Base-by-base conservation (phyloP, 2,888 invertebrate genomes). In the Limnephilus rhombicus region DNA sequence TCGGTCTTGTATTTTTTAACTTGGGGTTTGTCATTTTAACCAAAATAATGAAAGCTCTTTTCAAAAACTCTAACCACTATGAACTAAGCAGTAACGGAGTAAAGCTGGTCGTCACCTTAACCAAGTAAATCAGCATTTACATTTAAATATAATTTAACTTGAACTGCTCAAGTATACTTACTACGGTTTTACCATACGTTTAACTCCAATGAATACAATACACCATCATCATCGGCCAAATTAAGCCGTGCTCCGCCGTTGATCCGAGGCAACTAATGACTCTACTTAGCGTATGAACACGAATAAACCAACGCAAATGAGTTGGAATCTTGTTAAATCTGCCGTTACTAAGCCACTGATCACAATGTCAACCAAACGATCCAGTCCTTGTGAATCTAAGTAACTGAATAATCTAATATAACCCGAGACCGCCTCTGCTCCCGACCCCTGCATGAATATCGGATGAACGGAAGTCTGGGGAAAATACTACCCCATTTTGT, bases 321-420 rank as follows among this genome's bases (percentile, higher is more conserved):
- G 92, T 91, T 91, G 92, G 34, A 92, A 92, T 92, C 92, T 92
- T 92, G 92, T 93, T 91, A 91, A 93, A 83, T 85, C 92, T 87
- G 85, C 91, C 90, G 91, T 90, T 92, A 92, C 92, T 89, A 81
- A 85, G 89, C 91, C 91, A 85, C 91, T 88, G 92, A 91, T 93
- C 92, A 92, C 89, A 91, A 93, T 89, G 92, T 91, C 91, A 92
- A 93, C 91, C 93, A 86, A 91, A 92, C 92, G 92, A 92, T 92
- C 91, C 82, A 92, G 91, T 93, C 92, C 89, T 92, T 93, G 92
- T 91, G 93, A 89, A 91, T 85, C 90, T 91, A 92, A 93, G 93
- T 93, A 93, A 93, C 91, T 91, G 93, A 92, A 92, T 93, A 93
- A 93, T 93, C 93, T 92, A 93, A 93, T 93, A 92, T 92, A 91